Conservation (phyloP, 2,113 vertebrate species). For the Upupa epops region DNA sequence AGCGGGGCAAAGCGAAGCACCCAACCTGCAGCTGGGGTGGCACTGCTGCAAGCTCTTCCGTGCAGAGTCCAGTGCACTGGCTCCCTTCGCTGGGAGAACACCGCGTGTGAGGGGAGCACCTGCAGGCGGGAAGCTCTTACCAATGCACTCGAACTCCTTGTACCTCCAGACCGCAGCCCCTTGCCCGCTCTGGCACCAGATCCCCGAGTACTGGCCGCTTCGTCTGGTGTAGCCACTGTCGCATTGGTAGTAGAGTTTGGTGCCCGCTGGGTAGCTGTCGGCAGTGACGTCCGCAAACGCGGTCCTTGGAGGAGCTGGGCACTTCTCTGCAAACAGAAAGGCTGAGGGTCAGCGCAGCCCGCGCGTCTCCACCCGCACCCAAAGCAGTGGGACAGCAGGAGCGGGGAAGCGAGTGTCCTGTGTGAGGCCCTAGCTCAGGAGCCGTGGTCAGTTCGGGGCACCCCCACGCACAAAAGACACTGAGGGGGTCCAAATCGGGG, state of each 20-base stretch:
- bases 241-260: not conserved
- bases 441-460: too few relatives aligned
- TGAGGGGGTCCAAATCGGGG: too few relatives aligned
- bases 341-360: not conserved
- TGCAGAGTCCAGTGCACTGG: too few relatives aligned
- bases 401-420: too few relatives aligned
- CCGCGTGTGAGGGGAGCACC: not conserved
- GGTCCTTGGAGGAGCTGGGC: accelerated
- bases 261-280: not conserved
- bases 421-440: too few relatives aligned
- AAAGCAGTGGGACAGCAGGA: too few relatives aligned
- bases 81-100: not conserved
- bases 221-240: not conserved
- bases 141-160: not conserved
- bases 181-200: not conserved
- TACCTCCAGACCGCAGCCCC: not conserved
- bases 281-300: conserved; percentile 34
- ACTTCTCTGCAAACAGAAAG: not conserved
- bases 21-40: not conserved
- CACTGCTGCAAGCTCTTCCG: not conserved
- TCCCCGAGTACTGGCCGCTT: not conserved
- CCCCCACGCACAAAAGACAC: too few relatives aligned
- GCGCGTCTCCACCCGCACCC: too few relatives aligned
- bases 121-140: not conserved
- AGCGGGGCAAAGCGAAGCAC: not conserved